Evolutionary conservation across 2,113 vertebrate species (phyloP).

Genomic region (Sialia sialis): DNA sequence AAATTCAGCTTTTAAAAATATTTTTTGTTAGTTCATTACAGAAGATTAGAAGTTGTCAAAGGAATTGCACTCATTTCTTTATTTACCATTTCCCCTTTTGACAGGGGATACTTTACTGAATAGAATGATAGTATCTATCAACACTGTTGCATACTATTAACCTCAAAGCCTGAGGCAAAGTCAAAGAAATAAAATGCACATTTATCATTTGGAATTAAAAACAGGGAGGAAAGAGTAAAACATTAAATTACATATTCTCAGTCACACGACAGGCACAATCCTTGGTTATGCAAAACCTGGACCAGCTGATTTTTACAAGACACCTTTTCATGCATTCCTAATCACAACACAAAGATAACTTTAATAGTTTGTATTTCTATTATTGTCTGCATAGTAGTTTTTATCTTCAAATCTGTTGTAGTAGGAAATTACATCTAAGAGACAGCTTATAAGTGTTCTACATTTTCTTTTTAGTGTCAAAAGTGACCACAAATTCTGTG

Average conservation of each 20-base stretch:
- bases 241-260: neutral
- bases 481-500: neutral
- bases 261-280: neutral
- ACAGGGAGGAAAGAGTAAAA: neutral
- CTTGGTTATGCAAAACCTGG: neutral
- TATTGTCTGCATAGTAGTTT: neutral
- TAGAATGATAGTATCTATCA: neutral
- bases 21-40: neutral
- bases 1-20: neutral
- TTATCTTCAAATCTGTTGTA: neutral
- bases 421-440: neutral
- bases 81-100: neutral
- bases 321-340: neutral
- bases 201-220: neutral
- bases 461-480: neutral
- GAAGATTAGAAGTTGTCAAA: neutral
- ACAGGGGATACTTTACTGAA: neutral
- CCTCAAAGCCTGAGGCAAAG: constrained; percentile 49
- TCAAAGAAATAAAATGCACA: constrained; percentile 51
- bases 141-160: constrained; percentile 17
- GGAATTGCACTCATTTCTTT: neutral
- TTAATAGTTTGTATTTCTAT: neutral
- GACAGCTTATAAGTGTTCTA: neutral
- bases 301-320: neutral
- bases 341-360: neutral